Conservation (phyloP, 2,888 invertebrate genomes). For the Pseudeuparius sepicola region DNA sequence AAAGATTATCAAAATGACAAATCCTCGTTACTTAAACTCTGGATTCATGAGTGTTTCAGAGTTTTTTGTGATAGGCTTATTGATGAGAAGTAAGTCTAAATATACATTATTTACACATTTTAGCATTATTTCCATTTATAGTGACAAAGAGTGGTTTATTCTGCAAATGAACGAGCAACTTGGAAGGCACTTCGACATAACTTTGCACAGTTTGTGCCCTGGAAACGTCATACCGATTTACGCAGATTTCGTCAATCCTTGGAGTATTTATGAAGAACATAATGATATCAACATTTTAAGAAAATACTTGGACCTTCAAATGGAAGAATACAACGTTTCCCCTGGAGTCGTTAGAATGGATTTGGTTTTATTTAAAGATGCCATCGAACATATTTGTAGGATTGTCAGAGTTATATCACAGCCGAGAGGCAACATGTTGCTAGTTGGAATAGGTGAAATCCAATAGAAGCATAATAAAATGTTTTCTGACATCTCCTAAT, state of each 20-base stretch:
- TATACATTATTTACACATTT: constrained; percentile 9
- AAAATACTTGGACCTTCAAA: constrained; percentile 43
- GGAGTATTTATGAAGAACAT: constrained; percentile 57
- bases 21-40: constrained; percentile 60
- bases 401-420: constrained; percentile 77
- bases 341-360: constrained; percentile 72
- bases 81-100: constrained; percentile 52
- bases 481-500: no score
- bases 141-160: constrained; percentile 71
- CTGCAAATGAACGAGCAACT: constrained; percentile 60
- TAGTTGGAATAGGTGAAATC: constrained; percentile 67
- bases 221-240: constrained; percentile 57
- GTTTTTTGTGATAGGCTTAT: constrained; percentile 78
- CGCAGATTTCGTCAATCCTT: constrained; percentile 73
- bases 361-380: constrained; percentile 77
- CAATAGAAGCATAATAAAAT: no score
- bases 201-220: constrained; percentile 69
- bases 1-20: constrained; percentile 69
- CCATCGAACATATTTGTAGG: constrained; percentile 75
- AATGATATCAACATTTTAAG: constrained; percentile 43
- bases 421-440: constrained; percentile 71
- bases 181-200: constrained; percentile 70
- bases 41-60: constrained; percentile 79
- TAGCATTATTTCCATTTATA: constrained; percentile 27
- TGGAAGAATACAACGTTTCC: constrained; percentile 71